Evolutionary conservation across 64 coral and sea anemone genomes (phyloP), one percentile per base, ranked within the genome.

Genomic region (Hydrozoanthus tunicans): DNA sequence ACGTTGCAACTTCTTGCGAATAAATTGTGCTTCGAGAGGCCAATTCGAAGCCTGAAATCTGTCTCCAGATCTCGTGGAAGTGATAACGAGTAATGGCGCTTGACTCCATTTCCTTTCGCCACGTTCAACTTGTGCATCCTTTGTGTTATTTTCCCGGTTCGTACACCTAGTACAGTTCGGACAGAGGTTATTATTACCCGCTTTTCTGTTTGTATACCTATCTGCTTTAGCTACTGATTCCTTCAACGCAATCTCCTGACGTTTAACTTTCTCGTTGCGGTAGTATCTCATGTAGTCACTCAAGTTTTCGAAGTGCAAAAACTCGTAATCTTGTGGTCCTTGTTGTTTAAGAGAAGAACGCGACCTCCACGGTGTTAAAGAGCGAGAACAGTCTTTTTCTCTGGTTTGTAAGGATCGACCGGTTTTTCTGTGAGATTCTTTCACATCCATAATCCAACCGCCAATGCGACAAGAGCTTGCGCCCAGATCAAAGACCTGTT

Each of bases 191-290:
- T n/a, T 75, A 7, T 60, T 53, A 88, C 9, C 15, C 0, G 24
- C 9, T 24, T 88, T 73, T 51, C 56, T 74, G 25, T 73, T 43
- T 43, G 32, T 58, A 73, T 88, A 70, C 23, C 56, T 88, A 51
- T 74, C 66, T 88, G 25, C 20, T 74, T 70, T 56, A 58, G 54
- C 10, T 51, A 88, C 0, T 59, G 84, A 17, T 12, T 74, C 69
- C n/a, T 11, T 88, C n/a, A 88, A 88, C 8, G 84, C 69, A 14
- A 58, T 32, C 15, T 60, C 84, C 56, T 74, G 84, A 6, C 69
- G 84, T 59, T 88, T 88, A 59, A 73, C 10, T 88, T 88, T 88
- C 20, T 71, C 69, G 20, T 74, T 56, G 56, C 84, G 84, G 66
- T 88, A 88, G 55, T 27, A 73, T 11, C 51, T 5, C 6, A 88